phyloP scores from a whole-genome alignment of 1,140 invertebrate species.

The Aricia agestis region DNA sequence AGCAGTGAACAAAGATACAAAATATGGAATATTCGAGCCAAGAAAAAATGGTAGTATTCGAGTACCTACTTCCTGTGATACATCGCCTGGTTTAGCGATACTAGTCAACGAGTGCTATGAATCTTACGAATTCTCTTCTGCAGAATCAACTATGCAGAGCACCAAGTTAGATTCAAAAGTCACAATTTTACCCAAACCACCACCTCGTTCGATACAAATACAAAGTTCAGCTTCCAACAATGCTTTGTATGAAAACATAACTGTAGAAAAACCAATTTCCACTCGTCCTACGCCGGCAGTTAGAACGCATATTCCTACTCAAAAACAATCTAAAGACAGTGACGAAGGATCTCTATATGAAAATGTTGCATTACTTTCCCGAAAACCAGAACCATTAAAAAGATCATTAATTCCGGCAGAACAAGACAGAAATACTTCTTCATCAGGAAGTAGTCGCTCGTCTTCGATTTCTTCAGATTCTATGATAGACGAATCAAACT shows the following conservation, averaged over 20 bases:
- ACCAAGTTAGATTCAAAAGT: slow-evolving; percentile 26
- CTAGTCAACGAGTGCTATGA: slow-evolving; percentile 67
- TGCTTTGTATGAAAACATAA: slow-evolving; percentile 62
- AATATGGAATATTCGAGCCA: slow-evolving; percentile 58
- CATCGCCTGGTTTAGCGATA: slow-evolving; percentile 47
- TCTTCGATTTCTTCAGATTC: slow-evolving; percentile 65
- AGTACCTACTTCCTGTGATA: slow-evolving; percentile 39
- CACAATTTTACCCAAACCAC: slow-evolving; percentile 42
- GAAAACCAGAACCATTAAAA: slow-evolving; percentile 49
- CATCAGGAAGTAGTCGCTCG: slow-evolving; percentile 46
- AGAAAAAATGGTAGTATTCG: slow-evolving; percentile 39
- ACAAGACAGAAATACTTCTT: slow-evolving; percentile 30
- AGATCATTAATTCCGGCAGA: slow-evolving; percentile 34
- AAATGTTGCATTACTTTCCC: slow-evolving; percentile 47
- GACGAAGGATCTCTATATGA: slow-evolving; percentile 50
- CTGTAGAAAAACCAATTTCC: slow-evolving; percentile 37
- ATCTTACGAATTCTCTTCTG: slow-evolving; percentile 52
- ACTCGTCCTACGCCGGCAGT: slow-evolving; percentile 51
- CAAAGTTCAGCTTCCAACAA: slow-evolving; percentile 21
- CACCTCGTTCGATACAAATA: slow-evolving; percentile 38
- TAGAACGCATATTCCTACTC: slow-evolving; percentile 51
- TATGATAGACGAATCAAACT: slow-evolving; percentile 63
- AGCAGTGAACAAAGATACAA: slow-evolving; percentile 46
- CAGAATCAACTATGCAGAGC: slow-evolving; percentile 22
- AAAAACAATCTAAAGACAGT: slow-evolving; percentile 25